Conservation (phyloP, 2,797 vertebrate genomes). For the Artibeus jamaicensis region DNA sequence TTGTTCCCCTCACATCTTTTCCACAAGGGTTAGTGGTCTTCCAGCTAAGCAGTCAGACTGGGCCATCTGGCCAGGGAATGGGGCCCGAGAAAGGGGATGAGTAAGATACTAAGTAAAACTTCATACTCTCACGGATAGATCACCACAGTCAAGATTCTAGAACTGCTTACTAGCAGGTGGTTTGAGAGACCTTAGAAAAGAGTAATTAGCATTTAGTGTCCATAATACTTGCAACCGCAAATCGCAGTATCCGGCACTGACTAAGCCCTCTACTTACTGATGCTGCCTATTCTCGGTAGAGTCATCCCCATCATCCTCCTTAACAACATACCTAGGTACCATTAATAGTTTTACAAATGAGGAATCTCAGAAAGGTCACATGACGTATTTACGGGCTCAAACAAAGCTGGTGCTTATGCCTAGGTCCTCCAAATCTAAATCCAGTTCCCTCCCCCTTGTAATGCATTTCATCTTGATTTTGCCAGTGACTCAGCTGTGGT, state of each 20-base stretch:
- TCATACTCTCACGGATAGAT: background rate
- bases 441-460: background rate
- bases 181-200: conserved; percentile 15
- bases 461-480: background rate
- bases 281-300: background rate
- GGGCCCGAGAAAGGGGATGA: background rate
- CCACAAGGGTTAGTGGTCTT: background rate
- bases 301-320: background rate
- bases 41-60: background rate
- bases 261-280: background rate
- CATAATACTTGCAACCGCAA: background rate
- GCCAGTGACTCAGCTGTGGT: background rate
- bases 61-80: background rate
- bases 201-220: conserved; percentile 28
- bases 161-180: conserved; percentile 34
- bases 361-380: background rate
- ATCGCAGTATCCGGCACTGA: background rate
- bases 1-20: background rate
- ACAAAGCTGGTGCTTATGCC: background rate
- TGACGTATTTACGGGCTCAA: background rate
- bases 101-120: background rate
- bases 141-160: conserved; percentile 27
- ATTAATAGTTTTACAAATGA: background rate
- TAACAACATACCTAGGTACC: background rate
- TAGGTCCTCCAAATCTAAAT: background rate